Conservation (phyloP, 2,888 invertebrate genomes). For the Helobdella robusta region DNA sequence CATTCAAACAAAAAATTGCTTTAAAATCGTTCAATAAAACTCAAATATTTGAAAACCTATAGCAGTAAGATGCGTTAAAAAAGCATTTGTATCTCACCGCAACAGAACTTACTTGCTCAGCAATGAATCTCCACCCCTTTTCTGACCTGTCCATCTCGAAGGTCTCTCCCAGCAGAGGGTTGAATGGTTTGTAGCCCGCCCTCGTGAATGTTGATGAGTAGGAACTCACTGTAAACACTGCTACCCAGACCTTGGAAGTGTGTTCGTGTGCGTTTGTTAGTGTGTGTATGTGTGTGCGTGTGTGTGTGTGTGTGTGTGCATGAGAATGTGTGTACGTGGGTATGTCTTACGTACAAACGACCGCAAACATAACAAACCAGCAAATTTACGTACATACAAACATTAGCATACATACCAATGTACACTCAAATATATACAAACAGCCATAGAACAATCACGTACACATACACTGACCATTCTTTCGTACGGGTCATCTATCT, state of each 20-base stretch:
- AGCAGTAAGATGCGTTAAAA: background rate
- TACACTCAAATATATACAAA: too few species aligned
- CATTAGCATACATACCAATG: too few species aligned
- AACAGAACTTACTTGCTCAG: conserved; percentile 61
- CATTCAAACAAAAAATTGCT: background rate
- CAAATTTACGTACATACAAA: too few species aligned
- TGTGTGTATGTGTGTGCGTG: too few species aligned
- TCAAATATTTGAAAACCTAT: background rate
- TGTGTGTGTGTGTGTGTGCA: too few species aligned
- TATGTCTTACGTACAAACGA: too few species aligned
- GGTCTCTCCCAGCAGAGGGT: conserved; percentile 71
- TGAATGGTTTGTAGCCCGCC: conserved; percentile 74
- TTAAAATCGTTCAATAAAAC: background rate
- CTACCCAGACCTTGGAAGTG: conserved; percentile 57
- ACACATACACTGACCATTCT: conserved; percentile 56
- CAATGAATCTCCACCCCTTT: conserved; percentile 66
- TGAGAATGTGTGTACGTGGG: too few species aligned
- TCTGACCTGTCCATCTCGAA: conserved; percentile 71
- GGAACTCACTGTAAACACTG: conserved; percentile 71
- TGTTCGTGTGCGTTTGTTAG: too few species aligned
- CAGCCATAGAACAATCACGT: too few species aligned
- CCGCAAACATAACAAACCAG: too few species aligned
- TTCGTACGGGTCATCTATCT: conserved; percentile 60
- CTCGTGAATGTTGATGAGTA: conserved; percentile 65
- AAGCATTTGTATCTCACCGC: too few species aligned